Percentiles rank a stretch among this genome's conserved stretches.
Evolutionary conservation across 2,888 invertebrate species (phyloP).

Genomic region (Hololepta plana): DNA sequence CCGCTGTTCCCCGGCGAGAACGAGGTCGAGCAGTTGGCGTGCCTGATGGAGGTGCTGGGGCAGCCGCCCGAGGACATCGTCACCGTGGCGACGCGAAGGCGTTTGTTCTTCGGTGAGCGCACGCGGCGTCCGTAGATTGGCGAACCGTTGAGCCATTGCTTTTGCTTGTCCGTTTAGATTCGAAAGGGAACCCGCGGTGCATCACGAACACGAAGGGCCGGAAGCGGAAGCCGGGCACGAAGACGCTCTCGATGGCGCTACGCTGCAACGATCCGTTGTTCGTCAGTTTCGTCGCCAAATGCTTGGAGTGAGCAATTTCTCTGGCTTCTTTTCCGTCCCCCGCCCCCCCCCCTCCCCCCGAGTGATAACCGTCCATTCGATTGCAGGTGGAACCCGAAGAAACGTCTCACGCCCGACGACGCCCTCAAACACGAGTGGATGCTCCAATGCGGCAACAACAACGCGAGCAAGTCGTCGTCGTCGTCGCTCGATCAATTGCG

Average conservation of each 20-base stretch:
- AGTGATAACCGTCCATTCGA: slow-evolving; percentile 5
- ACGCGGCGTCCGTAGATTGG: slow-evolving; percentile 4
- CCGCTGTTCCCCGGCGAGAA: slow-evolving; percentile 94
- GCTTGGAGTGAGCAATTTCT: slow-evolving; percentile 60
- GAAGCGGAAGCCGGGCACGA: slow-evolving; percentile 74
- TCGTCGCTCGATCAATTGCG: slow-evolving; percentile 27
- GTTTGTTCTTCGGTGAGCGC: slow-evolving; percentile 73
- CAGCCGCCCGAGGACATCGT: slow-evolving; percentile 77
- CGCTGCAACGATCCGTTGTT: slow-evolving; percentile 76
- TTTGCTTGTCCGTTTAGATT: no score
- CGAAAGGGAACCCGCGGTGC: slow-evolving; percentile 78
- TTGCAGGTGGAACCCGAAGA: slow-evolving; percentile 78
- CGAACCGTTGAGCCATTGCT: not conserved
- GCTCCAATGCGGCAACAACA: slow-evolving; percentile 45
- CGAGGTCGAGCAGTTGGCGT: slow-evolving; percentile 90
- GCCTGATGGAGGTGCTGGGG: slow-evolving; percentile 91
- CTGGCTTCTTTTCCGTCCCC: not conserved
- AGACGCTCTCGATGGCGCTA: slow-evolving; percentile 62
- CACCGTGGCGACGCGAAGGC: slow-evolving; percentile 64
- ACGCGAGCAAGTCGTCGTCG: slow-evolving; percentile 23
- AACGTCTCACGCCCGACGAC: slow-evolving; percentile 80
- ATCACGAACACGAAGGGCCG: slow-evolving; percentile 88
- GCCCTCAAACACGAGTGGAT: slow-evolving; percentile 76
- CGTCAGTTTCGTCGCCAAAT: slow-evolving; percentile 77
- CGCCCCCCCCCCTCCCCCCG: not conserved